phyloP scores from a whole-genome alignment of 2,113 vertebrate genomes.

The Rhynchomys soricoides region DNA sequence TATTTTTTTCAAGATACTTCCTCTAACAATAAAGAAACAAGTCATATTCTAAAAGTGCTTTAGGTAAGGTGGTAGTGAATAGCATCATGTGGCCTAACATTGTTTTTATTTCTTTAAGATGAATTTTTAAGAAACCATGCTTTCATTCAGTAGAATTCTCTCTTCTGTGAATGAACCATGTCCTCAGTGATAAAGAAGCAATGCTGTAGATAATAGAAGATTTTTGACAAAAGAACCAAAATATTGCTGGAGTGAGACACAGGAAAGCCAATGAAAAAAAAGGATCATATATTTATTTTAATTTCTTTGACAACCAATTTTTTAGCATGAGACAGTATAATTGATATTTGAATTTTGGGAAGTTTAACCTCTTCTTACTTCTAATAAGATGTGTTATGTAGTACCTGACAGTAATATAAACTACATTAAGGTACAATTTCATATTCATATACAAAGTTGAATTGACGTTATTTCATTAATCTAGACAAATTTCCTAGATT shows the following conservation, averaged over 20 bases:
- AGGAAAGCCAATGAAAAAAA: neutral
- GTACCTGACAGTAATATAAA: neutral
- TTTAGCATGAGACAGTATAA: neutral
- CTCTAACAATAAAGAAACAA: neutral
- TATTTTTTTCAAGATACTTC: neutral
- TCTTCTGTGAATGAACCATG: neutral
- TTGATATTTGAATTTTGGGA: neutral
- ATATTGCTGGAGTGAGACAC: neutral
- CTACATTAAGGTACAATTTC: neutral
- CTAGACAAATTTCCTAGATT: no score
- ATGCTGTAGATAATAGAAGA: neutral
- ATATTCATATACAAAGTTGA: neutral
- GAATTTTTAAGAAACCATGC: neutral
- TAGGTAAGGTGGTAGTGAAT: neutral
- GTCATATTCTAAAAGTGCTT: neutral
- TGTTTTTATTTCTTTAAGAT: neutral
- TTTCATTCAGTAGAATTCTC: neutral
- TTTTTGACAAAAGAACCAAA: neutral
- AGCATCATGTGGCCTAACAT: neutral
- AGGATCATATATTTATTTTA: neutral
- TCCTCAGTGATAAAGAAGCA: neutral
- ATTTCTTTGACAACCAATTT: neutral
- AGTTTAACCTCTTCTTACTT: neutral
- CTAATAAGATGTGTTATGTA: neutral
- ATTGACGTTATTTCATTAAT: neutral